Conservation (phyloP, 2,888 invertebrate genomes). For the Polyploca ridens region DNA sequence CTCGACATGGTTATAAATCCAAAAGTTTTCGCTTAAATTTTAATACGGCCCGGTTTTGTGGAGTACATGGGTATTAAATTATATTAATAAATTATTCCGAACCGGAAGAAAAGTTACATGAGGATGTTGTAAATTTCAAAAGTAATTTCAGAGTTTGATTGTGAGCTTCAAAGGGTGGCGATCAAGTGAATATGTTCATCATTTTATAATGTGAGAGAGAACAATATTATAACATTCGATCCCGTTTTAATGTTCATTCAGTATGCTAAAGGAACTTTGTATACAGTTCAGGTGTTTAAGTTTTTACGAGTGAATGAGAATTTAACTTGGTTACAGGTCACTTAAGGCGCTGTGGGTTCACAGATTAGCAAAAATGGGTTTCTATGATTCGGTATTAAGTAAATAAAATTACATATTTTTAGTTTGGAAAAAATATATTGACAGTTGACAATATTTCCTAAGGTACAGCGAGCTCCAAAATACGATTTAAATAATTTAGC, state of each 20-base stretch:
- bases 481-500: too few relatives aligned
- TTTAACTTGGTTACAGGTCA: not conserved
- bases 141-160: conserved; percentile 14
- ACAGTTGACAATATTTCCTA: too few relatives aligned
- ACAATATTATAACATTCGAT: not conserved
- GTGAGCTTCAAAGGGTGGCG: conserved; percentile 3
- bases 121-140: conserved; percentile 9
- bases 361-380: too few relatives aligned
- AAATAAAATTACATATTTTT: too few relatives aligned
- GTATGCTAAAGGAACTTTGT: not conserved
- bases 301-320: not conserved
- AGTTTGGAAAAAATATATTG: too few relatives aligned
- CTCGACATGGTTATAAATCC: not conserved
- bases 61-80: conserved; percentile 10
- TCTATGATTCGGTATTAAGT: too few relatives aligned
- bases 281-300: not conserved
- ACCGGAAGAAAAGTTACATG: conserved; percentile 1
- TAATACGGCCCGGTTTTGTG: conserved; percentile 3
- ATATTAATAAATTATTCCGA: conserved; percentile 8
- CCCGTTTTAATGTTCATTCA: not conserved
- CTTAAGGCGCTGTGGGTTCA: too few relatives aligned
- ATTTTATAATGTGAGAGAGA: not conserved
- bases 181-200: not conserved
- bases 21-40: conserved; percentile 9
- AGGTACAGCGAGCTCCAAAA: too few relatives aligned